Evolutionary conservation across 1,140 invertebrate species (phyloP).

Genomic region (Probaryconus sp.): DNA sequence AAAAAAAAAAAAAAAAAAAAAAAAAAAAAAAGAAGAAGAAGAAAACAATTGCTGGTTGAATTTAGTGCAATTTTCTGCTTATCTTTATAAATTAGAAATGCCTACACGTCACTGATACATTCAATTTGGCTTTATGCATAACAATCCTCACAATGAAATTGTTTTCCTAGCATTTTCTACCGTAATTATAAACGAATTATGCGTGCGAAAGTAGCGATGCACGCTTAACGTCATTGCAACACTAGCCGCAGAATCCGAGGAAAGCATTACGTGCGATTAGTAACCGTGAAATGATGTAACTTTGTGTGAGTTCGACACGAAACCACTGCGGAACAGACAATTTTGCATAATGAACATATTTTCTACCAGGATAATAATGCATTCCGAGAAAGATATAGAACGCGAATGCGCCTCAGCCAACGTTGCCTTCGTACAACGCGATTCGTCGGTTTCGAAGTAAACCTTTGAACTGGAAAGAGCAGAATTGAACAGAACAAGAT

Average conservation of each 20-base stretch:
- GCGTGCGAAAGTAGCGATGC: slow-evolving; percentile 53
- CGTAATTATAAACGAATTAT: slow-evolving; percentile 48
- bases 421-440: too few species aligned
- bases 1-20: background rate
- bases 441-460: too few species aligned
- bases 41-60: too few species aligned
- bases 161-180: slow-evolving; percentile 38
- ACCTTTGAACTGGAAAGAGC: slow-evolving; percentile 25
- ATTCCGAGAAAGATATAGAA: background rate
- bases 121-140: too few species aligned
- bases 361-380: background rate
- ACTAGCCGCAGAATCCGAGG: slow-evolving; percentile 54
- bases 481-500: slow-evolving; percentile 25
- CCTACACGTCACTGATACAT: too few species aligned
- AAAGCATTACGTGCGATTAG: slow-evolving; percentile 59
- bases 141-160: slow-evolving; percentile 24
- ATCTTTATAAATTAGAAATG: too few species aligned
- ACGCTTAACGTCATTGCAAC: slow-evolving; percentile 51
- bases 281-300: slow-evolving; percentile 58
- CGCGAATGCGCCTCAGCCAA: background rate
- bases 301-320: slow-evolving; percentile 44
- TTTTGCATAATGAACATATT: slow-evolving; percentile 34
- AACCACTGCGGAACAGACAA: slow-evolving; percentile 21
- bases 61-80: too few species aligned
- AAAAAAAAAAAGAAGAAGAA: too few species aligned